Conservation (phyloP, 2,888 invertebrate genomes). For the Lypha dubia region DNA sequence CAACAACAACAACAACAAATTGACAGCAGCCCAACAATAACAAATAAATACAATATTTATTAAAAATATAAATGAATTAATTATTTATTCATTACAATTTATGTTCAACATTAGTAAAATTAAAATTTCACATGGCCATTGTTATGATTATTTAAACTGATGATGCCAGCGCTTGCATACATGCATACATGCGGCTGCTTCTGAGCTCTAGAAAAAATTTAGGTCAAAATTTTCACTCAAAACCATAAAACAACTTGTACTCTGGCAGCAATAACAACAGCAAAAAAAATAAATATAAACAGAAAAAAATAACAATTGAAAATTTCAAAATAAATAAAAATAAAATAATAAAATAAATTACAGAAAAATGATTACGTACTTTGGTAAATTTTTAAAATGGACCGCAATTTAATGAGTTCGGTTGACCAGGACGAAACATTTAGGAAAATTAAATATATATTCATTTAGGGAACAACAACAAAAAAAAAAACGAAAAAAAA, state of each 20-base stretch:
- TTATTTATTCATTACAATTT: conserved; percentile 46
- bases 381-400: conserved; percentile 24
- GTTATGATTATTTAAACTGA: background rate
- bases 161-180: background rate
- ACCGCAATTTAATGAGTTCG: conserved; percentile 57
- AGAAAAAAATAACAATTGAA: background rate
- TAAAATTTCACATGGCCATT: conserved; percentile 32
- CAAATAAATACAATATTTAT: conserved; percentile 14
- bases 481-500: background rate
- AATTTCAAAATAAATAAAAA: conserved; percentile 27
- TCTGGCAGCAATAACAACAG: background rate
- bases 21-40: background rate
- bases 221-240: conserved; percentile 26
- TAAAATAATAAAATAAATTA: conserved; percentile 44
- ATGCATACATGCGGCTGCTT: background rate
- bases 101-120: conserved; percentile 49
- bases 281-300: conserved; percentile 15
- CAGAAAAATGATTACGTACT: conserved; percentile 33
- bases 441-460: conserved; percentile 29
- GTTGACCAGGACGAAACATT: conserved; percentile 42
- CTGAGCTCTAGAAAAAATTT: conserved; percentile 11
- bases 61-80: conserved; percentile 43
- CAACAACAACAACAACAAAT: conserved; percentile 25
- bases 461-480: background rate
- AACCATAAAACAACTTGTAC: conserved; percentile 34